Conservation (phyloP, 2,113 vertebrate species). For the Toxotes chatareus region DNA sequence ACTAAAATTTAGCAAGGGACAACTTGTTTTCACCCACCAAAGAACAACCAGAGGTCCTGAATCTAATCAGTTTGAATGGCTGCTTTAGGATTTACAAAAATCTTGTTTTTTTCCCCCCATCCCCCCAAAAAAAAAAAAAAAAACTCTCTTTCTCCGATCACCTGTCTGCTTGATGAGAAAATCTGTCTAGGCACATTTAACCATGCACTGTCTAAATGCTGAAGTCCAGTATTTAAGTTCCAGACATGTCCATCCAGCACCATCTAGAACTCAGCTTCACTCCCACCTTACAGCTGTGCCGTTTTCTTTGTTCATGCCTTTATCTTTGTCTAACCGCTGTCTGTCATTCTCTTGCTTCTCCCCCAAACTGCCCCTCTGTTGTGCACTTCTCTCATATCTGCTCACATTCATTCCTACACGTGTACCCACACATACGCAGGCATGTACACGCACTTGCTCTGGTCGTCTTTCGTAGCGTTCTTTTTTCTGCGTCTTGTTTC, state of each 20-base stretch:
- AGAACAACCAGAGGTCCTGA: neutral
- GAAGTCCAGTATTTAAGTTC: slow-evolving; percentile 33
- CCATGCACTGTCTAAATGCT: slow-evolving; percentile 29
- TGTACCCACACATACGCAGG: neutral
- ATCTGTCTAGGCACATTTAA: slow-evolving; percentile 18
- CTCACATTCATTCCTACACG: neutral
- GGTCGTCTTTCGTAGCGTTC: neutral
- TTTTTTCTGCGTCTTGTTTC: neutral
- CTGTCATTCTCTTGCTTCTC: slow-evolving; percentile 26
- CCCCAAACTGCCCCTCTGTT: slow-evolving; percentile 18
- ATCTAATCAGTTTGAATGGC: slow-evolving; percentile 23
- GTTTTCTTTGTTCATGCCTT: slow-evolving; percentile 31
- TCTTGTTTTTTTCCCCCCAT: neutral
- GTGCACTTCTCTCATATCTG: slow-evolving; percentile 13
- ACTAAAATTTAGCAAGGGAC: neutral
- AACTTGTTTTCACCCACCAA: neutral
- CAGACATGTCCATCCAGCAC: neutral
- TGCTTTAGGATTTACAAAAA: slow-evolving; percentile 14
- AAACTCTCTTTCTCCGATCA: neutral
- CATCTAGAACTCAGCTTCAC: slow-evolving; percentile 29
- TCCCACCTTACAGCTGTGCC: slow-evolving; percentile 36
- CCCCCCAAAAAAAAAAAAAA: too few relatives aligned
- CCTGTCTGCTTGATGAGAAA: slow-evolving; percentile 26
- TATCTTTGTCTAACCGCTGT: slow-evolving; percentile 31
- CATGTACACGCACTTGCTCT: neutral